Base-by-base conservation (phyloP, 2,888 invertebrate genomes). In the Orthonevra nobilis region DNA sequence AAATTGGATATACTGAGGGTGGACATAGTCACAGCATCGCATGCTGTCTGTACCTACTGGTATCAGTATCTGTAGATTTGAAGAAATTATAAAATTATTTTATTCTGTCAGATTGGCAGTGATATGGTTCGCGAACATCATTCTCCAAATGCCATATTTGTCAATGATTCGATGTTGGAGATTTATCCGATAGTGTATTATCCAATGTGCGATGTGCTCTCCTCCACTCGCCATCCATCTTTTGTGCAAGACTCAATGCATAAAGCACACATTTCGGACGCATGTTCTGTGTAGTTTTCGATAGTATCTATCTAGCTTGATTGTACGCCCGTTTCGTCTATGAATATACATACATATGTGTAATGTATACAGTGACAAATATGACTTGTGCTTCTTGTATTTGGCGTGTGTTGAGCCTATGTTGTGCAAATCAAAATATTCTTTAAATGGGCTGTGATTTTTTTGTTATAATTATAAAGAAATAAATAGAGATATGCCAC, bases 71-170 rank as follows among this genome's bases (percentile, higher is more conserved):
- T n/a, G 15, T 9, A 20, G 19, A 17, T 50, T 69, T 60, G 40
- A 69, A 60, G 42, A 40, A 60, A 70, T 60, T 72, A 72, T 66
- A 60, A 64, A 77, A 77, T 60, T 63, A 70, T 77, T 77, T 64
- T 64, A 50, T 69, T 52, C 64, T 64, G 46, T 77, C 64, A 64
- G 77, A 72, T 75, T 52, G 70, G 28, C 30, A 34, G 28, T 38
- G 54, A 70, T 70, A 58, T 44, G 63, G 46, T 34, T 50, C n/a
- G 64, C 20, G 64, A 77, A 72, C 77, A 77, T 70, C 52, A 72
- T 77, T 70, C 60, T 77, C 70, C 52, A 63, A 77, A 77, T 77
- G 64, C 77, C 77, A 64, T 77, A 77, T 77, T 77, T 77, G 77
- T 72, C 72, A 72, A 64, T 60, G 77, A 58, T 64, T 77, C 70